Base-by-base conservation (phyloP, 2,797 vertebrate genomes). In the Melopsittacus undulatus region DNA sequence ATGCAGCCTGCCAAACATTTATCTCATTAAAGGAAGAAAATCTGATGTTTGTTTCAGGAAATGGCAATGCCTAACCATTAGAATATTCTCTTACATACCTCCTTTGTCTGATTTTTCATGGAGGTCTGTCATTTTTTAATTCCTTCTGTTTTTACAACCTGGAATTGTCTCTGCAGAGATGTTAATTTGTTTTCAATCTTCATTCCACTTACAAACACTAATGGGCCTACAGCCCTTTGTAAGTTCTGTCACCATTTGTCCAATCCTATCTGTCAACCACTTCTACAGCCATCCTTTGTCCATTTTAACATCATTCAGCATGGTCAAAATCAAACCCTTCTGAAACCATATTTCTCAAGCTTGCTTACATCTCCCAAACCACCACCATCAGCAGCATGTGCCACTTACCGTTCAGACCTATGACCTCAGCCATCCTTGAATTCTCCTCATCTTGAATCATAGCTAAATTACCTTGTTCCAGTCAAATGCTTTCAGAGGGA, bases 1-100 rank as follows among this genome's bases (percentile, higher is more conserved):
- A 57, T 81, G 23, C 34, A 73, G 30, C 38, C 22, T 72, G 16
- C 19, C 79, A 95, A 93, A 79, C 85, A 83, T 78, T 92, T 69
- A 69, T 18, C 45, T 19, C 5, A 14, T 70, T 81, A 67, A 40
- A 77, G 51, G 38, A 85, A 61, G 32, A 66, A 93, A 51, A 51
- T 6, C 19, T 75, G 30, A 4, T 67, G 13, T 54, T 48, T 59
- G 2, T 87, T 75, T n/a, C 42, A 82, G 76, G 30, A 78, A 92
- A 64, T 56, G 0, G 34, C 67, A 68, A 30, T 64, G 3, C 18
- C 27, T 46, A 63, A 26, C 34, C 40, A 20, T 8, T 42, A 19
- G 2, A 38, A 4, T 62, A 29, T 69, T 87, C 64, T 90, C 67
- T 42, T 42, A 42, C 20, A 43, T 20, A 20, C 9, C 18, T 59